Evolutionary conservation across 2,888 invertebrate genomes (phyloP).

Genomic region (Synergus itoensis): DNA sequence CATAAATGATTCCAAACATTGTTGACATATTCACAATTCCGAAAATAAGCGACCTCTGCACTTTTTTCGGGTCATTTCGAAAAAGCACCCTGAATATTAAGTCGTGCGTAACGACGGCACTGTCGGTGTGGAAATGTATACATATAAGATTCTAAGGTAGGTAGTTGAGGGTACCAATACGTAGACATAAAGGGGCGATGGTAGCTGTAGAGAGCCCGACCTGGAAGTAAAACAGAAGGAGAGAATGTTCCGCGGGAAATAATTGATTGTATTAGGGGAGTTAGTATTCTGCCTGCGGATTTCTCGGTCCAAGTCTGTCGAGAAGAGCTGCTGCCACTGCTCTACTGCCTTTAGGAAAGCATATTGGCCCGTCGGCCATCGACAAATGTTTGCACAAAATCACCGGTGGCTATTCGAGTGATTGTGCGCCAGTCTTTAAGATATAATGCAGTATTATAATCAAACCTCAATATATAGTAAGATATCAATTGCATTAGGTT

Average conservation of each 20-base stretch:
- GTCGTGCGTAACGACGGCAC: slow-evolving; percentile 24
- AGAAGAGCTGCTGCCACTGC: slow-evolving; percentile 47
- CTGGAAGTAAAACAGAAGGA: slow-evolving; percentile 73
- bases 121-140: slow-evolving; percentile 41
- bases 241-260: slow-evolving; percentile 72
- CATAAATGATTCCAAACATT: background rate
- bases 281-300: slow-evolving; percentile 74
- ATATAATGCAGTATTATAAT: slow-evolving; percentile 19
- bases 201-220: slow-evolving; percentile 35
- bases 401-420: slow-evolving; percentile 57
- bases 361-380: slow-evolving; percentile 57
- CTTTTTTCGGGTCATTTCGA: background rate
- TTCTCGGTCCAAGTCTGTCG: slow-evolving; percentile 56
- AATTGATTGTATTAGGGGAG: slow-evolving; percentile 76
- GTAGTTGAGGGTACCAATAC: slow-evolving; percentile 48
- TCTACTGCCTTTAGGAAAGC: slow-evolving; percentile 46
- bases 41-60: background rate
- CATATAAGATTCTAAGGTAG: slow-evolving; percentile 50
- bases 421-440: slow-evolving; percentile 42
- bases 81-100: slow-evolving; percentile 4
- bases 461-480: background rate
- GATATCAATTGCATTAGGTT: background rate
- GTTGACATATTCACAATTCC: background rate
- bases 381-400: slow-evolving; percentile 73
- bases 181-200: slow-evolving; percentile 46